Evolutionary conservation across 2,888 invertebrate genomes (phyloP), one percentile per base, ranked within the genome.

Genomic region (Orthonychiurus folsomi): DNA sequence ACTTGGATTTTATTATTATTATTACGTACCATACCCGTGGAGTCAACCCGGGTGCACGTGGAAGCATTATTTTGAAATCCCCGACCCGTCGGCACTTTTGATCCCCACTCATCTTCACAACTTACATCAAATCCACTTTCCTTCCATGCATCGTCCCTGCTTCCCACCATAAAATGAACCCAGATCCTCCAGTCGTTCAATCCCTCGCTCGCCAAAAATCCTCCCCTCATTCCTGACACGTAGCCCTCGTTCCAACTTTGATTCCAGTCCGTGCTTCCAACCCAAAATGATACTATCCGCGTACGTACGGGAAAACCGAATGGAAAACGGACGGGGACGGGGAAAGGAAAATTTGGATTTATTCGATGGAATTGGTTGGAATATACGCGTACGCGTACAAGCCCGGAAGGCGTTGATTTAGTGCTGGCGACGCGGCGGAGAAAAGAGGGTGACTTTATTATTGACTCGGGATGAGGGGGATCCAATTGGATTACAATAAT

Each of bases 61-160:
- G 15, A 37, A 37, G 15, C 37, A 9, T n/a, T n/a, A n/a, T 9
- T 37, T 37, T 37, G 37, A 15, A 37, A 15, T 9, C 37, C 37
- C 37, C 37, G 37, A 37, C 37, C 37, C 37, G 37, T 37, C 37
- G 37, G 37, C 37, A 37, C 37, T 37, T 37, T 37, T 37, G 37
- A 37, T 37, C 37, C 15, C 37, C 37, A 15, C 37, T 37, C 37
- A 37, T 37, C 37, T 37, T 37, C 37, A 37, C 5, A 37, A 37
- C 37, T 37, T 37, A 15, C 37, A 37, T 37, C 9, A 37, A 37
- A 37, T 37, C 37, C 37, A 37, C 37, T 37, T 37, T 37, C 37
- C 37, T 37, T 15, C 5, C 15, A 15, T 15, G 5, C 9, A 37
- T 15, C 5, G 9, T 37, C 37, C 37, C 5, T 9, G 9, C 37